phyloP scores from a whole-genome alignment of 2,113 vertebrate genomes.

The Myodes glareolus region DNA sequence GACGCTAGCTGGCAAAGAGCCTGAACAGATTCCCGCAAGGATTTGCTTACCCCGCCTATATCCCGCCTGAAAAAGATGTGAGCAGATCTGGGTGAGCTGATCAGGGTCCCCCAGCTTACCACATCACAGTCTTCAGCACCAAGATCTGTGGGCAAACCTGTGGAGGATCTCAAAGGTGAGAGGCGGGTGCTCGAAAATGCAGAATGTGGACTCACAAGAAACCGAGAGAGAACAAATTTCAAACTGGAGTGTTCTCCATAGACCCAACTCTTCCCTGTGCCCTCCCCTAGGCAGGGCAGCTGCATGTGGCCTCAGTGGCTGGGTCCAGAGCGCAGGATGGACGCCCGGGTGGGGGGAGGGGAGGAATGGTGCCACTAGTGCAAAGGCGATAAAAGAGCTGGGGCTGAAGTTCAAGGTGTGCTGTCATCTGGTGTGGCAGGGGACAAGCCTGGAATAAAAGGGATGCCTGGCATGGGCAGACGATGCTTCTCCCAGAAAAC shows the following conservation, averaged over 20 bases:
- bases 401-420: neutral
- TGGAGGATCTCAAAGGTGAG: rapidly evolving
- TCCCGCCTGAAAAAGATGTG: neutral
- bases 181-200: neutral
- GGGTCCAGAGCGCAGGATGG: neutral
- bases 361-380: no score
- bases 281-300: neutral
- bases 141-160: neutral
- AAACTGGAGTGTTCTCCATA: no score
- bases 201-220: neutral
- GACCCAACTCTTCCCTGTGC: neutral
- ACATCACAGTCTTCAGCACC: neutral
- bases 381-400: neutral
- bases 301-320: rapidly evolving
- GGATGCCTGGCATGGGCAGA: no score
- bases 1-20: neutral
- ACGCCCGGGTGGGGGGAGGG: neutral
- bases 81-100: neutral
- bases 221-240: neutral
- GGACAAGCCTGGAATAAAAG: neutral
- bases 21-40: neutral
- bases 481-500: neutral
- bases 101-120: neutral
- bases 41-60: neutral
- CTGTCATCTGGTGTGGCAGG: neutral